Evolutionary conservation across 2,797 vertebrate species (phyloP), one percentile per base, ranked within the genome.

Genomic region (Tolypeutes matacus): DNA sequence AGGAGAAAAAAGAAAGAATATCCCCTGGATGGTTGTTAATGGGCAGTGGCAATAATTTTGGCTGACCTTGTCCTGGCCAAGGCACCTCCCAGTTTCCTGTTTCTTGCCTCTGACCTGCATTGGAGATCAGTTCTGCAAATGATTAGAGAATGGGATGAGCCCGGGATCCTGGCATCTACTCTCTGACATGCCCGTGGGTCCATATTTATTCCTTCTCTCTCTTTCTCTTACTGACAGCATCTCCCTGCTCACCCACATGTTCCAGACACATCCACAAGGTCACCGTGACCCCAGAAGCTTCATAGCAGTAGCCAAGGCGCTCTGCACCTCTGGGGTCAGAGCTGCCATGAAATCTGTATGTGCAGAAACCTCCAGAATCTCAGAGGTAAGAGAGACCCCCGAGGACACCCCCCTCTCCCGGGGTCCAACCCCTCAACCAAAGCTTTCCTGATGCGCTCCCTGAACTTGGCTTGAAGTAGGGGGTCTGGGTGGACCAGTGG

Each of bases 181-280:
- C 65, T 51, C 58, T 77, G 29, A 1, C 0, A 0, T 3, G 39
- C 62, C 11, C 39, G 0, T 0, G 13, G 72, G 53, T 18, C 2
- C 14, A 0, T 72, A 15, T 72, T 5, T 46, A 73, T 14, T n/a
- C 36, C 15, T 70, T 70, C 31, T 77, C 12, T 25, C 20, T 73
- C 20, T 77, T 13, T 89, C 72, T 75, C 10, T 92, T 69, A 80
- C 6, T 75, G 34, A 89, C 77, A 96, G 95, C 29, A 0, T 5
- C 31, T 72, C 70, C 64, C 29, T 39, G 77, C 31, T 14, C 8
- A 23, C 29, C 25, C 51, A 4, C 2, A 17, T 23, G 60, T 39
- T 78, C 83, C 27, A 27, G 69, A 86, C 29, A 6, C 0, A 0
- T 17, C 27, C 49, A 2, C 1, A 1, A 53, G 53, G 36, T 70